Base-by-base conservation (phyloP, 2,888 invertebrate species). In the Trisateles emortualis region DNA sequence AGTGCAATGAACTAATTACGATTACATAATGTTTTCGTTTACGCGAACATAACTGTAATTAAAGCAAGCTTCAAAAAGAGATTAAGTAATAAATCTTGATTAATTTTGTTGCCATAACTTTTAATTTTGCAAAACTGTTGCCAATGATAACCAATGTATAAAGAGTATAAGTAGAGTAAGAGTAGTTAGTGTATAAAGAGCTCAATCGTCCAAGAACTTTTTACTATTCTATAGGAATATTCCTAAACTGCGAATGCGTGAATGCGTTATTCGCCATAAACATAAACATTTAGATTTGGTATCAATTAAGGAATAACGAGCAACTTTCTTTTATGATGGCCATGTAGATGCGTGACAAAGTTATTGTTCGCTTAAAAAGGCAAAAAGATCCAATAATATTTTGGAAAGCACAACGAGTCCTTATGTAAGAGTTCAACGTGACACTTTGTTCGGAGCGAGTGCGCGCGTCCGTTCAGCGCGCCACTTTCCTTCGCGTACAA, bases 351-450 rank as follows among this genome's bases (percentile, higher is more conserved):
- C 58, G 64, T 62, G 77, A 78, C 76, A 79, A 80, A 78, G 68
- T 73, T 74, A 85, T 87, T 86, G 86, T 86, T 80, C 64, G 72
- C 73, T 73, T 69, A 75, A 86, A 86, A 86, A 84, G 80, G 76
- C 68, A 74, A 82, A 87, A 87, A 85, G 83, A 70, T 76, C 76
- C 84, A 83, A 86, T 86, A 82, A 88, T 85, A 88, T 90, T 92
- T 92, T 92, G 84, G 92, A 92, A 92, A 92, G 92, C 90, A 89
- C 84, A 77, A 60, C 75, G 77, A 83, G 82, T 87, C 86, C 88
- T 92, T 92, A 92, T 88, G 91, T 91, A 92, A 92, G 86, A 92
- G 92, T 92, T 92, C 92, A 91, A 85, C 83, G 92, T 92, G 90
- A 92, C 86, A 92, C 92, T 92, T 92, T 59, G 77, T 64, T 77